phyloP scores from a whole-genome alignment of 2,113 vertebrate species.

The Sisor rabdophorus region DNA sequence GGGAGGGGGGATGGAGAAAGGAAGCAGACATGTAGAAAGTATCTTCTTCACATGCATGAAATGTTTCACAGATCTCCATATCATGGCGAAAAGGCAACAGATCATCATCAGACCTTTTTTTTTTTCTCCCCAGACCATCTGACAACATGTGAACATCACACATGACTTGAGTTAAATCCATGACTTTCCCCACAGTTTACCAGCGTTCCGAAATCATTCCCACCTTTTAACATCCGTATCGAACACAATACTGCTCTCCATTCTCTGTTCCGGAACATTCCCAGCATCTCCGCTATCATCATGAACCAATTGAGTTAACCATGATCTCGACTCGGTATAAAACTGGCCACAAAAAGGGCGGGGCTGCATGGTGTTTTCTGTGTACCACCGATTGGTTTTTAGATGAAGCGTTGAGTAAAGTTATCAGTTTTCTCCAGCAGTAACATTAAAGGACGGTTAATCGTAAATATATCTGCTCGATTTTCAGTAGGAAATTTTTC shows the following conservation, averaged over 20 bases:
- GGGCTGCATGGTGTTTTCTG: not conserved
- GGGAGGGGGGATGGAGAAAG: slow-evolving; percentile 44
- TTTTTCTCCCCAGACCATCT: not conserved
- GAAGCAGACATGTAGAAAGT: slow-evolving; percentile 65
- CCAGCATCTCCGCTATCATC: not conserved
- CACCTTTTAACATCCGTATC: not conserved
- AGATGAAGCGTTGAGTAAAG: not conserved
- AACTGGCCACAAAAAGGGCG: not conserved
- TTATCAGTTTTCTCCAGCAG: too few species aligned
- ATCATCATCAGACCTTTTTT: not conserved
- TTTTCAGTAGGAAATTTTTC: not conserved
- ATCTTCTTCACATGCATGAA: slow-evolving; percentile 37
- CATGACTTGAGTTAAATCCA: slow-evolving; percentile 22
- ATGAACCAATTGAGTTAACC: not conserved
- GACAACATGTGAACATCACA: slow-evolving; percentile 11
- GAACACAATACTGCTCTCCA: not conserved
- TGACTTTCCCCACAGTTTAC: not conserved
- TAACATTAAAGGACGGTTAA: not conserved
- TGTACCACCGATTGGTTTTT: not conserved
- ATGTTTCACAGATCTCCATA: not conserved
- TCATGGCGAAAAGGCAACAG: not conserved
- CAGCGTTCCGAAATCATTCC: not conserved
- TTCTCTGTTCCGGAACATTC: not conserved
- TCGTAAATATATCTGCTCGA: not conserved
- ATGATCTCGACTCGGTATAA: not conserved